Evolutionary conservation across 30 jellyfish, hydroid and myxozoan genomes (phyloP).

Genomic region (Cassiopea xamachana): DNA sequence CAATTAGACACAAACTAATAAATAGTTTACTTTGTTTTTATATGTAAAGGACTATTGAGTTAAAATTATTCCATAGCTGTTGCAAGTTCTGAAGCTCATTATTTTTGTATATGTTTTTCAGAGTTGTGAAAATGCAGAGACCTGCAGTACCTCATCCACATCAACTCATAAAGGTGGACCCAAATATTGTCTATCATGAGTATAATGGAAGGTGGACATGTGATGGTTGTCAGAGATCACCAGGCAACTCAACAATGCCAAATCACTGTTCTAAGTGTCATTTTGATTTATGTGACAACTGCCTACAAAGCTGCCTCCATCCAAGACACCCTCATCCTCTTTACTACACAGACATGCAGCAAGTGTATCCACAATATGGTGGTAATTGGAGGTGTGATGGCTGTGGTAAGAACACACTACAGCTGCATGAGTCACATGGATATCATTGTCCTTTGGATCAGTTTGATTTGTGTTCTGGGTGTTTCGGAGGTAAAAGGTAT

Average conservation of each 20-base stretch:
- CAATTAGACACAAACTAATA: too few species aligned
- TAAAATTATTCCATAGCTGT: too few species aligned
- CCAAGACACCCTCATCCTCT: slow-evolving; percentile 89
- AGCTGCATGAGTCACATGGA: slow-evolving; percentile 57
- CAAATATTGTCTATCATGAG: slow-evolving; percentile 74
- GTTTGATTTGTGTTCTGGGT: slow-evolving; percentile 90
- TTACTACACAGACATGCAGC: slow-evolving; percentile 62
- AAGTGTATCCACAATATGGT: slow-evolving; percentile 76
- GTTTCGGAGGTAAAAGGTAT: slow-evolving; percentile 79
- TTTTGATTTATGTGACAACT: slow-evolving; percentile 80
- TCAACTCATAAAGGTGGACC: slow-evolving; percentile 80
- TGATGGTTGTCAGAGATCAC: slow-evolving; percentile 71
- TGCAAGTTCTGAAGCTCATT: too few species aligned
- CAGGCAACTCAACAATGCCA: slow-evolving; percentile 66
- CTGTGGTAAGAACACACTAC: slow-evolving; percentile 69
- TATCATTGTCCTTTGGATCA: slow-evolving; percentile 87
- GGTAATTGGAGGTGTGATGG: slow-evolving; percentile 98
- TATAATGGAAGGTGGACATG: slow-evolving; percentile 92
- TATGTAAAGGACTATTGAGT: too few species aligned
- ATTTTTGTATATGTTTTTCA: too few species aligned
- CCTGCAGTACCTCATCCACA: slow-evolving; percentile 60
- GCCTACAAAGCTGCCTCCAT: slow-evolving; percentile 64
- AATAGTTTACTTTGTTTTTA: too few species aligned
- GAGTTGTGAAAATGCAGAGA: too few species aligned
- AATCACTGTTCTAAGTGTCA: slow-evolving; percentile 81